Base-by-base conservation (phyloP, 2,888 invertebrate species). In the Trisateles emortualis region DNA sequence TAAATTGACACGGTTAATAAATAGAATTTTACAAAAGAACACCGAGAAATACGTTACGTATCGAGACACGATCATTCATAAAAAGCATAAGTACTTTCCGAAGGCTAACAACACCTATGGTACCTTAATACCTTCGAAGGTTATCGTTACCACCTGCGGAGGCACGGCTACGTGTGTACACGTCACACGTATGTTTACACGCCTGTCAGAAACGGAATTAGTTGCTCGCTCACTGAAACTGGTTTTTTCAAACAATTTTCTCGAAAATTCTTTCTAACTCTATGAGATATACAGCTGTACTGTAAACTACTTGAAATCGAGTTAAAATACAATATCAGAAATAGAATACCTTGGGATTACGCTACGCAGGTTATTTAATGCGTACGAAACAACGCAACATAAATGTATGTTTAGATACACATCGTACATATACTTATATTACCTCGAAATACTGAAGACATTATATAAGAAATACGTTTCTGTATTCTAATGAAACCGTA, bases 341-440 rank as follows among this genome's bases (percentile, higher is more conserved):
- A 67, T 69, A 69, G 69, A 69, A 69, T 65, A 59, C 69, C 67
- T 69, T 69, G 69, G 35, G 41, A 62, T 58, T 50, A 59, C 52
- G 35, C 48, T 61, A 47, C 52, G 42, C 41, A 61, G 58, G 59
- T 69, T 67, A 62, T 59, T 57, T 51, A 47, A 64, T 62, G 59
- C 53, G 56, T 53, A 38, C 41, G 50, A 38, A 55, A 61, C 54
- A 64, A 52, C 52, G 36, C 45, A 61, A 59, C 48, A 66, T 56
- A 52, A 64, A 59, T 43, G n/a, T 39, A 52, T 36, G 57, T 64
- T 64, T 50, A 48, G 55, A 60, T 60, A 59, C 38, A 65, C 36
- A 59, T 47, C 8, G 53, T 32, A 42, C 45, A 41, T 14, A 14
- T 33, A 26, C 5, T 22, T 22, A 11, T 50, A 50, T 47, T 55